phyloP scores from a whole-genome alignment of 2,888 invertebrate genomes.

The Mythimna vitellina region DNA sequence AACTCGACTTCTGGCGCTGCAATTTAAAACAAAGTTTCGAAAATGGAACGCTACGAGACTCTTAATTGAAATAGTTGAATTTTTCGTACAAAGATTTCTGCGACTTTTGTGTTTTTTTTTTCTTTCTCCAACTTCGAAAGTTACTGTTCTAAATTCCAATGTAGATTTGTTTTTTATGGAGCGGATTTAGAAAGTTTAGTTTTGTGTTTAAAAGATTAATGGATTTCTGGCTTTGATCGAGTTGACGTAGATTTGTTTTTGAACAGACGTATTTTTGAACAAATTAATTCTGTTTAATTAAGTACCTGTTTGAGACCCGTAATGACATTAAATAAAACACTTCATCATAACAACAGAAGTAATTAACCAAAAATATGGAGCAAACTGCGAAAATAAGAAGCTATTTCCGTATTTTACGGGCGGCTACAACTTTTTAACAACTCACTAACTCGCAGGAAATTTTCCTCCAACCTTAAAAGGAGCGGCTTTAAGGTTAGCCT shows the following conservation, averaged over 20 bases:
- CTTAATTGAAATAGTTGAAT: slow-evolving; percentile 87
- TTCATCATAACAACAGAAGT: slow-evolving; percentile 13
- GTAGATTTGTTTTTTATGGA: slow-evolving; percentile 53
- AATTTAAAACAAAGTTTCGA: slow-evolving; percentile 84
- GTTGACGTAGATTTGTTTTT: slow-evolving; percentile 8
- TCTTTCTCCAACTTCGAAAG: slow-evolving; percentile 39
- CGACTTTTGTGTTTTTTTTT: slow-evolving; percentile 46
- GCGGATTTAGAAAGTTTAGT: slow-evolving; percentile 45
- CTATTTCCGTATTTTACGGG: slow-evolving; percentile 45
- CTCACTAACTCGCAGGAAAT: slow-evolving; percentile 42
- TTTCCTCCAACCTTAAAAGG: slow-evolving; percentile 44
- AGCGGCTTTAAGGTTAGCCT: slow-evolving; percentile 44
- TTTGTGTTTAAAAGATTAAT: slow-evolving; percentile 55
- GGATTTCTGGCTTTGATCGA: slow-evolving; percentile 21
- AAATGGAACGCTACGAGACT: slow-evolving; percentile 80
- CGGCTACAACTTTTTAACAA: slow-evolving; percentile 50
- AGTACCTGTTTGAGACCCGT: not conserved
- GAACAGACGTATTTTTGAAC: not conserved
- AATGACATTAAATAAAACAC: not conserved
- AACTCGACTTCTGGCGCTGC: slow-evolving; percentile 75
- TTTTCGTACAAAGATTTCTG: slow-evolving; percentile 68
- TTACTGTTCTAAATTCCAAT: slow-evolving; percentile 62
- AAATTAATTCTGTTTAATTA: not conserved
- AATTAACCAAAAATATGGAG: slow-evolving; percentile 50
- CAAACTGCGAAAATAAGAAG: slow-evolving; percentile 45